Evolutionary conservation across 2,113 vertebrate genomes (phyloP).

Genomic region (Lutjanus erythropterus): DNA sequence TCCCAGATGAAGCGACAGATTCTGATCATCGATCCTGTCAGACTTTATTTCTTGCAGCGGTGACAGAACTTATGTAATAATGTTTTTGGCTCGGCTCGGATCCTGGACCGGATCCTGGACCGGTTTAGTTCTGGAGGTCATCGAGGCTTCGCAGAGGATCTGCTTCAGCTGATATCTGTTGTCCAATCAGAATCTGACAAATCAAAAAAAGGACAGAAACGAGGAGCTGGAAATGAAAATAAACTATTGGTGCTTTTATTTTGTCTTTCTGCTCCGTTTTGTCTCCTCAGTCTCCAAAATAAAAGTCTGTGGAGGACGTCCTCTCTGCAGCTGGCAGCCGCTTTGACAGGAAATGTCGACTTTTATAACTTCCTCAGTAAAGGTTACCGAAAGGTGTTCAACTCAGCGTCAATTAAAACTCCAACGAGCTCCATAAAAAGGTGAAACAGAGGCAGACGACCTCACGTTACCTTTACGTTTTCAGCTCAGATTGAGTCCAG

Average conservation of each 20-base stretch:
- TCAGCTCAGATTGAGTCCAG: no score
- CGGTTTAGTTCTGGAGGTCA: not conserved
- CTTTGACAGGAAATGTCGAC: not conserved
- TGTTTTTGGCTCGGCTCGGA: not conserved
- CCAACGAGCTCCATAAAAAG: not conserved
- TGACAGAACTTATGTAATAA: not conserved
- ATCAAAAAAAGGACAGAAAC: not conserved
- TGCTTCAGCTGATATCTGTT: not conserved
- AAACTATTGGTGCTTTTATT: not conserved
- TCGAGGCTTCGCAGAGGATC: not conserved
- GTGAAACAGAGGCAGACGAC: not conserved
- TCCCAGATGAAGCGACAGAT: no score
- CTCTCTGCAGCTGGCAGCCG: not conserved
- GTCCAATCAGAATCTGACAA: not conserved
- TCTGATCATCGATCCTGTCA: no score
- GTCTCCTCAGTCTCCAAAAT: conserved; percentile 4
- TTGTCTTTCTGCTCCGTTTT: not conserved
- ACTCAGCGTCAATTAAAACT: not conserved
- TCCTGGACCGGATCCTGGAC: conserved; percentile 11
- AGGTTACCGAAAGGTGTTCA: not conserved
- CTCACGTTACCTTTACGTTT: not conserved
- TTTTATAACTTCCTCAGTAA: conserved; percentile 11
- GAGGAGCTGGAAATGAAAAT: not conserved
- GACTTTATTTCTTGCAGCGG: not conserved
- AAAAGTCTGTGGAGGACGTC: conserved; percentile 3